Conservation (phyloP, 2,113 vertebrate species). For the Ellobius talpinus region DNA sequence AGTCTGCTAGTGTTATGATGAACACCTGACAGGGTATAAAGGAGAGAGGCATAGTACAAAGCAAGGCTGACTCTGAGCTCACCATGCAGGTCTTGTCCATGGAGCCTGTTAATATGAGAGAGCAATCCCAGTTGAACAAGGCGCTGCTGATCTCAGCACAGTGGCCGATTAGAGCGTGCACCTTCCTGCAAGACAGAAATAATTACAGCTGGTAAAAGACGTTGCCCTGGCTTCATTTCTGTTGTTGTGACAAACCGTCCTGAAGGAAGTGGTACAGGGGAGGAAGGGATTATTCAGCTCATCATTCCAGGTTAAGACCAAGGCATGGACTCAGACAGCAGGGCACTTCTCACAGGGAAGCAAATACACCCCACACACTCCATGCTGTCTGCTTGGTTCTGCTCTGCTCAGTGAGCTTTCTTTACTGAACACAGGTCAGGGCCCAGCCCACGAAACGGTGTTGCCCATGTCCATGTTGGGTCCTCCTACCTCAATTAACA, state of each 20-base stretch:
- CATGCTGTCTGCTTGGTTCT: not conserved
- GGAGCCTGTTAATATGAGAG: constrained; percentile 93
- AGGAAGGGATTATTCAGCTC: not conserved
- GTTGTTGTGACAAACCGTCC: not conserved
- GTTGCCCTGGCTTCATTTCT: not conserved
- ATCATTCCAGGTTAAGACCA: not conserved
- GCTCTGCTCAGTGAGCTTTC: not conserved
- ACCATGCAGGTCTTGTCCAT: constrained; percentile 97
- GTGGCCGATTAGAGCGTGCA: constrained; percentile 92
- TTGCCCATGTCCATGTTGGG: no score
- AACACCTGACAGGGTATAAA: not conserved
- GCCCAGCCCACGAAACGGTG: not conserved
- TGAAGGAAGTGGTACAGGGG: not conserved
- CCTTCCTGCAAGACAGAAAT: constrained; percentile 84
- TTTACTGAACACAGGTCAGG: not conserved
- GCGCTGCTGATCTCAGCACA: constrained; percentile 94
- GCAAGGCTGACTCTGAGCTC: constrained; percentile 57
- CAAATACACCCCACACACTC: not conserved
- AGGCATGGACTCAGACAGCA: not conserved
- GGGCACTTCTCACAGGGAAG: not conserved
- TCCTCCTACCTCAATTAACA: no score
- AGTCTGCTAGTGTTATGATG: not conserved
- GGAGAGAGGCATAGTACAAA: not conserved
- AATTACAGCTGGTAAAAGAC: not conserved
- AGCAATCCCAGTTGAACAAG: constrained; percentile 96